A percentile compares a stretch with the other conserved stretches of the same genome.
Conservation (phyloP, 2,113 vertebrate genomes). For the Uria lomvia region DNA sequence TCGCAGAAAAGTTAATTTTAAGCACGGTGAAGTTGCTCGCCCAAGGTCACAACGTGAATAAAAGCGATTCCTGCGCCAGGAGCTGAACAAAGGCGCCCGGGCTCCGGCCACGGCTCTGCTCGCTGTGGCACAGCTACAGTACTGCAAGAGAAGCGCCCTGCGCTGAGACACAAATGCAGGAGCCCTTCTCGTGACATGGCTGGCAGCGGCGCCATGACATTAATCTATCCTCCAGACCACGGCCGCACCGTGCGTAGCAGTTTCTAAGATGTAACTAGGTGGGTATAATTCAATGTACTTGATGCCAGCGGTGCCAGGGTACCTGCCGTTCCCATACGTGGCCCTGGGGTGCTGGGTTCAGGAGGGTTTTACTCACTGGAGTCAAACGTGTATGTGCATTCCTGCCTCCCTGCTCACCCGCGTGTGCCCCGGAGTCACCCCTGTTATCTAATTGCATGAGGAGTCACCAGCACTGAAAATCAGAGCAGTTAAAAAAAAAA, state of each 20-base stretch:
- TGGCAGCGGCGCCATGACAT: background rate
- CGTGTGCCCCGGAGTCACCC: background rate
- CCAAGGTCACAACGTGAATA: background rate
- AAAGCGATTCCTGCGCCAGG: background rate
- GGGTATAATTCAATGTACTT: background rate
- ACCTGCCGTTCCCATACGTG: accelerated
- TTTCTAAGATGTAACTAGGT: accelerated
- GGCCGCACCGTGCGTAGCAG: accelerated
- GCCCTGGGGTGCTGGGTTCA: accelerated
- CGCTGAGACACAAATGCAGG: accelerated
- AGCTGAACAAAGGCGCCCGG: background rate
- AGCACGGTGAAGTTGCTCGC: background rate
- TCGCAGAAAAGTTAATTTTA: constrained; percentile 24
- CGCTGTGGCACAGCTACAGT: background rate
- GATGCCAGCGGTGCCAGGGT: background rate
- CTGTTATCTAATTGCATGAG: background rate
- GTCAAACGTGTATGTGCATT: background rate
- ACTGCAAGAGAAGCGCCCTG: background rate
- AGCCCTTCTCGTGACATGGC: background rate
- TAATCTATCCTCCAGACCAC: background rate
- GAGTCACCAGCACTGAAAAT: background rate
- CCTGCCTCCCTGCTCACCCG: background rate
- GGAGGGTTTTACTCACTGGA: background rate
- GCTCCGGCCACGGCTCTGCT: background rate
- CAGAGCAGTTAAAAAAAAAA: background rate